Evolutionary conservation across 2,113 vertebrate species (phyloP).

Genomic region (Corythaeola cristata): DNA sequence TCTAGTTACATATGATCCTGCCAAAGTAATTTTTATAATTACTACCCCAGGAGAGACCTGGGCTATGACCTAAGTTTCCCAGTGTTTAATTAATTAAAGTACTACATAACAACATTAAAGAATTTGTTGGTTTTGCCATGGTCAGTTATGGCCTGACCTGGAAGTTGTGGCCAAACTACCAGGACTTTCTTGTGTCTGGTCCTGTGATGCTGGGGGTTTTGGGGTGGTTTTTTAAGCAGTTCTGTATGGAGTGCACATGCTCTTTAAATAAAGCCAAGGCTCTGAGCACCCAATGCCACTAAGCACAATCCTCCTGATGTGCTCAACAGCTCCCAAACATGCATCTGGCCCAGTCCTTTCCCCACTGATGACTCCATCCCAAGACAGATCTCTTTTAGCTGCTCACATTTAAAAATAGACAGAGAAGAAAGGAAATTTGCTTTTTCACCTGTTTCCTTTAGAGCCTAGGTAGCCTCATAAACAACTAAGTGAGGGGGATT

Average conservation of each 20-base stretch:
- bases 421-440: not conserved
- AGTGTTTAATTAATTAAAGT: not conserved
- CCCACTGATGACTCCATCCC: not conserved
- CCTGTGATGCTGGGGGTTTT: not conserved
- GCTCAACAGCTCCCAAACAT: not conserved
- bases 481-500: not conserved
- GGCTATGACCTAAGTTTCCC: not conserved
- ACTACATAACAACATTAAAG: not conserved
- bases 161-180: not conserved
- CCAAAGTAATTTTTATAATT: not conserved
- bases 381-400: not conserved
- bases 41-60: not conserved
- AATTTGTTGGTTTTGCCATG: not conserved
- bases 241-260: accelerated
- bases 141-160: not conserved
- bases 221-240: not conserved
- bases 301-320: not conserved
- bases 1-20: not conserved
- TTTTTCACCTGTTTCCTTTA: not conserved
- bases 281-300: not conserved
- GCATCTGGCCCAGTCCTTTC: not conserved
- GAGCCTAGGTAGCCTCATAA: not conserved
- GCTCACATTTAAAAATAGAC: not conserved
- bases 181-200: not conserved
- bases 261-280: not conserved